Evolutionary conservation across 1,140 invertebrate genomes (phyloP), one percentile per base, ranked within the genome.

Genomic region (Cepaea nemoralis): DNA sequence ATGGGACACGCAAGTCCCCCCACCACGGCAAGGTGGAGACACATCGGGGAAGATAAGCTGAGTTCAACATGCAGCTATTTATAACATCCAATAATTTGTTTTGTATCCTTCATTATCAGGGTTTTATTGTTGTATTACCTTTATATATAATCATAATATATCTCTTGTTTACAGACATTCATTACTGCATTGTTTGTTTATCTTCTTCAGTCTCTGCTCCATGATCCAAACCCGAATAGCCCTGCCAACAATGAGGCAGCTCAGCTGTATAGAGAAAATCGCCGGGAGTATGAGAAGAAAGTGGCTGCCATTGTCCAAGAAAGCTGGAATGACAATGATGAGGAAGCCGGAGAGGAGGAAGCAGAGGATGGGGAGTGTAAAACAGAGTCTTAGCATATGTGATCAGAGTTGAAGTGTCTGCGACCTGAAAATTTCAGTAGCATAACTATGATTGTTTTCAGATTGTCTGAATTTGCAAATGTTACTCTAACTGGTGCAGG

Each of bases 151-250:
- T n/a, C n/a, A n/a, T n/a, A n/a, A n/a, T n/a, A n/a, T n/a, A n/a
- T n/a, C n/a, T n/a, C n/a, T n/a, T n/a, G n/a, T n/a, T n/a, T n/a
- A n/a, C n/a, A n/a, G n/a, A n/a, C 8, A 19, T 45, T 45, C 42
- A 45, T 45, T 45, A 45, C 42, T 45, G 19, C 19, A 45, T 78
- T 79, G 31, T 75, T 85, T 86, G 76, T 37, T 83, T 86, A 73
- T 85, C 86, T 83, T 86, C 50, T 80, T 74, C 76, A 92, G 90
- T 92, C 92, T 76, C 86, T 92, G 74, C 87, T 92, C 79, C 90
- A 91, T 85, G 92, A 92, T 77, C 92, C 92, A 40, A 92, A 92
- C 87, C 91, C 91, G 73, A 91, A 92, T 87, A 91, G 90, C 80
- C 91, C 92, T 39, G 92, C 92, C 39, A 92, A 92, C 85, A 91